Percentiles rank a stretch among this genome's conserved stretches.
These are phyloP conservation scores for Cygnus atratus DNA, from an alignment of 2,113 vertebrate species.

Conservation along the genomic window DNA sequence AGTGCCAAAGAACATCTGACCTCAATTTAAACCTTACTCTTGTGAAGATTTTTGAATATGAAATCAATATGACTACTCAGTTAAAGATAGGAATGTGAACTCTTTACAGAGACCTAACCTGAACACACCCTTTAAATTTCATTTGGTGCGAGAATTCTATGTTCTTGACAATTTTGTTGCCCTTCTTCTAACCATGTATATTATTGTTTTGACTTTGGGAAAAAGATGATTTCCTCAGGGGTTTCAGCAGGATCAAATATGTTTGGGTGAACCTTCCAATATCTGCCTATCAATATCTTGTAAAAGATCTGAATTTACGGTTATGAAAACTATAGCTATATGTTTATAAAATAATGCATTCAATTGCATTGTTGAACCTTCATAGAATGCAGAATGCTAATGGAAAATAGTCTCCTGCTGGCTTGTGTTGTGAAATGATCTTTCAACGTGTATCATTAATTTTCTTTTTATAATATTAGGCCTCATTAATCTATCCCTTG, in stretches of 20 bases:
- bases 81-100: constrained; percentile 48
- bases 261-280: constrained; percentile 2
- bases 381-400: constrained; percentile 51
- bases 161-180: constrained; percentile 23
- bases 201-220: constrained; percentile 37
- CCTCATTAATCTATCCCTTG: constrained; percentile 59
- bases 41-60: constrained; percentile 46
- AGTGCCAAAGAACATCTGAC: constrained; percentile 19
- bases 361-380: constrained; percentile 36
- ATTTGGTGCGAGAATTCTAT: constrained; percentile 5
- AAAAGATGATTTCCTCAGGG: constrained; percentile 18
- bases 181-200: not conserved
- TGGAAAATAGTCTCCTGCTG: constrained; percentile 33
- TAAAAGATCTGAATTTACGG: constrained; percentile 47
- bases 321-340: constrained; percentile 43
- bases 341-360: constrained; percentile 65
- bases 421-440: constrained; percentile 56
- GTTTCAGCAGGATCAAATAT: not conserved
- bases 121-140: not conserved
- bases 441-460: constrained; percentile 65
- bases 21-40: constrained; percentile 46
- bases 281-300: not conserved
- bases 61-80: constrained; percentile 32
- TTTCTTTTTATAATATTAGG: constrained; percentile 61
- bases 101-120: not conserved